Conservation (phyloP, 1,140 invertebrate genomes). For the Trichomalopsis sarcophagae region DNA sequence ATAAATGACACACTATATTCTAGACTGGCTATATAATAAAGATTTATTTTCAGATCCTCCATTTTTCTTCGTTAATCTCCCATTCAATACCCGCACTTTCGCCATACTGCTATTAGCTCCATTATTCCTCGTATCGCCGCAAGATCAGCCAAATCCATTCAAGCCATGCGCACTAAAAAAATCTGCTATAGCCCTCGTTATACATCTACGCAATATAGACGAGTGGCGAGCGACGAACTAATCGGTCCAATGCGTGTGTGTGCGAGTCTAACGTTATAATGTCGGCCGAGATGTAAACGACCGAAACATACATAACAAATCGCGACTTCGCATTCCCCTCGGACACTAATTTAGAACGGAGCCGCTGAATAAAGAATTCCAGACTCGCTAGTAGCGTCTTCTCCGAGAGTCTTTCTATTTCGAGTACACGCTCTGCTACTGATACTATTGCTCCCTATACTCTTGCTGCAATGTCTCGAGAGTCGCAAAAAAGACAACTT, state of each 20-base stretch:
- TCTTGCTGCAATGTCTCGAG: background rate
- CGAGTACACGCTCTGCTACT: constrained; percentile 7
- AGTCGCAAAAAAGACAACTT: background rate
- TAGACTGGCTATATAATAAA: background rate
- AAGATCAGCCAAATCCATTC: background rate
- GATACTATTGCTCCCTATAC: background rate
- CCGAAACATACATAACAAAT: constrained; percentile 25
- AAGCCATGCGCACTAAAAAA: background rate
- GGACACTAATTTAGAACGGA: constrained; percentile 39
- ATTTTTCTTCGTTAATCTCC: background rate
- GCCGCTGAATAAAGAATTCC: constrained; percentile 19
- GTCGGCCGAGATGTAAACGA: constrained; percentile 8
- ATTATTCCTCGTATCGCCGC: background rate
- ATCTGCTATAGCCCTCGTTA: background rate
- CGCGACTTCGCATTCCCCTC: constrained; percentile 1
- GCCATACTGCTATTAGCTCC: constrained; percentile 12
- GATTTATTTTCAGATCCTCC: background rate
- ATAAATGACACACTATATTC: background rate
- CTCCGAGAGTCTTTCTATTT: constrained; percentile 29
- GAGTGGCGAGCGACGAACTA: background rate
- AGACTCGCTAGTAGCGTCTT: background rate
- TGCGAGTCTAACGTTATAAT: background rate
- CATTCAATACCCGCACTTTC: constrained; percentile 4
- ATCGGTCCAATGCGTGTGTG: background rate
- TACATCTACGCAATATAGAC: background rate